Evolutionary conservation across 2,113 vertebrate species (phyloP).

Genomic region (Oreochromis aureus): DNA sequence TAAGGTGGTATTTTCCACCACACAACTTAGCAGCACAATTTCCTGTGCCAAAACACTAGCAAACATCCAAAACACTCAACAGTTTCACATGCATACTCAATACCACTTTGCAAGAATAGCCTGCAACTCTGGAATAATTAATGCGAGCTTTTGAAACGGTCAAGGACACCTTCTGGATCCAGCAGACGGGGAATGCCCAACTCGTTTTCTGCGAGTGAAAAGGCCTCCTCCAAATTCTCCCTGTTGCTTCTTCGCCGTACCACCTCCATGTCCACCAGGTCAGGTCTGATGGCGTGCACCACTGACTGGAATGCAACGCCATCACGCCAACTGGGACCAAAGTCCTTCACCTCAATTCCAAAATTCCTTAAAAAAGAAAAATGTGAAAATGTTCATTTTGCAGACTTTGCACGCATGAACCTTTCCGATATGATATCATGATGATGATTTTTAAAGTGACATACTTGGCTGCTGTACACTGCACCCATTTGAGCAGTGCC

Average conservation of each 20-base stretch:
- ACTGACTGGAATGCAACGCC: slow-evolving; percentile 90
- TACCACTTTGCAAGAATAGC: not conserved
- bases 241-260: slow-evolving; percentile 79
- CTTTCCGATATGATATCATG: not conserved
- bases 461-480: slow-evolving; percentile 87
- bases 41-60: not conserved
- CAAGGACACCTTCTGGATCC: slow-evolving; percentile 86
- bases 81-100: not conserved
- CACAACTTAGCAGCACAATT: not conserved
- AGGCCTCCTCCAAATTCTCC: slow-evolving; percentile 92
- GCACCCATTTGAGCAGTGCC: slow-evolving; percentile 90
- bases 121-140: not conserved
- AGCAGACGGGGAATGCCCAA: slow-evolving; percentile 93
- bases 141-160: not conserved
- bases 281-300: slow-evolving; percentile 89
- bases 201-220: slow-evolving; percentile 86
- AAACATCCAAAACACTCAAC: not conserved
- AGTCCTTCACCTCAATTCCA: slow-evolving; percentile 93
- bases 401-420: not conserved
- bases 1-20: not conserved
- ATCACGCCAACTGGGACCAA: slow-evolving; percentile 90
- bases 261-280: slow-evolving; percentile 89
- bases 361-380: slow-evolving; percentile 67
- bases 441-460: slow-evolving; percentile 12
- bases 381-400: not conserved